Conservation (phyloP, 2,113 vertebrate genomes). For the Pyrgilauda ruficollis region DNA sequence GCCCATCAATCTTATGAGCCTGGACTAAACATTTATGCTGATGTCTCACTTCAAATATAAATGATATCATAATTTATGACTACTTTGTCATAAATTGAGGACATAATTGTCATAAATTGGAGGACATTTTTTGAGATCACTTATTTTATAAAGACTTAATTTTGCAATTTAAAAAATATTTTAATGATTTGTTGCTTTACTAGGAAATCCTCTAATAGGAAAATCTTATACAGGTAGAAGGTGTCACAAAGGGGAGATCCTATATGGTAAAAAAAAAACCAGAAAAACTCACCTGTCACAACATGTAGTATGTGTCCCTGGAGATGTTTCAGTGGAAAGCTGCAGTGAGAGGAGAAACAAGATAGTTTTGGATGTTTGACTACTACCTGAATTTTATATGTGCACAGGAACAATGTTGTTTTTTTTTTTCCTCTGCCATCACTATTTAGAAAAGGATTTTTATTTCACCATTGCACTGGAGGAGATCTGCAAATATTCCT, state of each 20-base stretch:
- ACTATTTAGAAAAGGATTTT: neutral
- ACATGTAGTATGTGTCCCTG: neutral
- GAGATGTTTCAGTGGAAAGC: neutral
- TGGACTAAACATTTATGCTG: neutral
- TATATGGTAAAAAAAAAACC: neutral
- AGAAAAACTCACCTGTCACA: neutral
- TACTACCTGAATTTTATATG: neutral
- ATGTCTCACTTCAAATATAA: neutral
- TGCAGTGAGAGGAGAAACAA: neutral
- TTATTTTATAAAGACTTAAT: neutral
- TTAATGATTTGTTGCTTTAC: neutral
- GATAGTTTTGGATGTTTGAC: neutral
- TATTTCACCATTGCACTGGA: neutral
- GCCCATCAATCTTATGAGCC: neutral
- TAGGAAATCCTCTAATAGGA: neutral
- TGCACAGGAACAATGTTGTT: fast-evolving
- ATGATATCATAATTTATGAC: neutral
- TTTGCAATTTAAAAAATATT: neutral
- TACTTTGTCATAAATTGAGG: neutral
- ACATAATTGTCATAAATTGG: neutral
- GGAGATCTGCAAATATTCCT: neutral
- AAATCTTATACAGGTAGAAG: neutral
- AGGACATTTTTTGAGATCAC: neutral
- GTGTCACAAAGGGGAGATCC: neutral
- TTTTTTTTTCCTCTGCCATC: neutral